These are phyloP conservation scores for Probosciger aterrimus DNA, from an alignment of 2,113 vertebrate species.

Conservation along the genomic window DNA sequence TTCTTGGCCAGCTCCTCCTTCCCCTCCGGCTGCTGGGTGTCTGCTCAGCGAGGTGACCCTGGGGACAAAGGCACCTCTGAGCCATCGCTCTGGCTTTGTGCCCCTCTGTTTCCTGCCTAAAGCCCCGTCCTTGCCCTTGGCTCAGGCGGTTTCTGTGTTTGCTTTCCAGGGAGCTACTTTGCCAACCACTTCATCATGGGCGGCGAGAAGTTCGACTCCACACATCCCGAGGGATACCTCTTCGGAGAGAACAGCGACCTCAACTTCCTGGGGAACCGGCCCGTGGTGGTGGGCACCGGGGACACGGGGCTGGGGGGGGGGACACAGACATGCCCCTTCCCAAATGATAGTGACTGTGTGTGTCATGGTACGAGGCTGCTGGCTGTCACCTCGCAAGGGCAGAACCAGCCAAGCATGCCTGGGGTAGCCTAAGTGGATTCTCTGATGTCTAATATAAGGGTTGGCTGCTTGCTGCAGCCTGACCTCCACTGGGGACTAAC, in stretches of 20 bases:
- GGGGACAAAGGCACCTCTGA: background rate
- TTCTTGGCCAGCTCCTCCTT: background rate
- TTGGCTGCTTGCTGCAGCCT: background rate
- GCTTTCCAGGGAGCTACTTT: constrained; percentile 89
- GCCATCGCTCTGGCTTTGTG: background rate
- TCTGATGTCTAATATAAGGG: background rate
- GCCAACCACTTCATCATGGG: constrained; percentile 99
- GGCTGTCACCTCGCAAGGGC: background rate
- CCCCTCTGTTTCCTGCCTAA: background rate
- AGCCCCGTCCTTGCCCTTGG: background rate
- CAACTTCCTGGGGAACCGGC: constrained; percentile 95
- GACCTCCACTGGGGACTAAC: accelerated
- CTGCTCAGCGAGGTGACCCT: background rate
- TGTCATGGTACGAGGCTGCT: background rate
- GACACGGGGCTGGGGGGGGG: background rate
- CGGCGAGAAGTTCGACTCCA: constrained; percentile 97
- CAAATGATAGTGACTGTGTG: accelerated
- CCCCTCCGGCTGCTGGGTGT: background rate
- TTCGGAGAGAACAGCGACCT: constrained; percentile 99
- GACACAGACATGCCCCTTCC: accelerated
- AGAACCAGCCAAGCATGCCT: background rate
- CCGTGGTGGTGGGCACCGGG: constrained; percentile 81
- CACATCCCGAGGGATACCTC: constrained; percentile 94
- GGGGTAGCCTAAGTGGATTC: background rate
- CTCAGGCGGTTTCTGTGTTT: background rate